These are phyloP conservation scores for Mormoops blainvillei DNA, from an alignment of 2,113 vertebrate species.

Conservation along the genomic window DNA sequence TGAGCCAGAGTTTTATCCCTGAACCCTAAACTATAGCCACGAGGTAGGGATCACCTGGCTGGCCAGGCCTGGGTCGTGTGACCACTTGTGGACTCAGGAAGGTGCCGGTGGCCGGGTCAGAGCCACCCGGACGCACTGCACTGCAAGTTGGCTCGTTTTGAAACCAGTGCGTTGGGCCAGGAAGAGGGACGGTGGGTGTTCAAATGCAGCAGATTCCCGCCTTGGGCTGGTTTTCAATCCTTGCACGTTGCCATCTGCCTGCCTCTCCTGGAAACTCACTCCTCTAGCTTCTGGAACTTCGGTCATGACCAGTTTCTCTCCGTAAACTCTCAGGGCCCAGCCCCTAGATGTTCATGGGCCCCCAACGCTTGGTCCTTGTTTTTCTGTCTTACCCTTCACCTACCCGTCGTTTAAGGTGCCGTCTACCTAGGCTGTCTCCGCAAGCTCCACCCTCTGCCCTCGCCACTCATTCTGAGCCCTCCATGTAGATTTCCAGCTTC, in stretches of 20 bases:
- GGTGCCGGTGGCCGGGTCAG: background rate
- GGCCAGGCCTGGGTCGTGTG: background rate
- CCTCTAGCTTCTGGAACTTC: background rate
- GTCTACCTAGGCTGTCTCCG: too few relatives aligned
- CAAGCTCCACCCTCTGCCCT: background rate
- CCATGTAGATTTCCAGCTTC: background rate
- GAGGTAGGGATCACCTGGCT: background rate
- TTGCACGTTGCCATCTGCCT: background rate
- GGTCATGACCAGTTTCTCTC: fast-evolving
- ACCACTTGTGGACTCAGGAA: background rate
- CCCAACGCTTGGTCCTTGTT: background rate
- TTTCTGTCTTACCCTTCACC: background rate
- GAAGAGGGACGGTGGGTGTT: background rate
- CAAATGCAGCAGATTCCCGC: background rate
- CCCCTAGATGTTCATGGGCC: too few relatives aligned
- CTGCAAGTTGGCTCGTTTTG: background rate
- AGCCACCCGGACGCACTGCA: background rate
- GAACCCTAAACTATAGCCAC: background rate
- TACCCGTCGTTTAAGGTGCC: background rate
- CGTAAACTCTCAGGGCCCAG: background rate
- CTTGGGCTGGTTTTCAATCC: background rate
- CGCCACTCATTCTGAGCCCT: too few relatives aligned
- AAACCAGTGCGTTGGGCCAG: background rate
- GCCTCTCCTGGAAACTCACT: background rate
- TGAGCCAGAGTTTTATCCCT: background rate